Percentiles rank a stretch among this genome's conserved stretches.
These are phyloP conservation scores for Hassar affinis DNA, from an alignment of 2,113 vertebrate species.

Conservation along the genomic window DNA sequence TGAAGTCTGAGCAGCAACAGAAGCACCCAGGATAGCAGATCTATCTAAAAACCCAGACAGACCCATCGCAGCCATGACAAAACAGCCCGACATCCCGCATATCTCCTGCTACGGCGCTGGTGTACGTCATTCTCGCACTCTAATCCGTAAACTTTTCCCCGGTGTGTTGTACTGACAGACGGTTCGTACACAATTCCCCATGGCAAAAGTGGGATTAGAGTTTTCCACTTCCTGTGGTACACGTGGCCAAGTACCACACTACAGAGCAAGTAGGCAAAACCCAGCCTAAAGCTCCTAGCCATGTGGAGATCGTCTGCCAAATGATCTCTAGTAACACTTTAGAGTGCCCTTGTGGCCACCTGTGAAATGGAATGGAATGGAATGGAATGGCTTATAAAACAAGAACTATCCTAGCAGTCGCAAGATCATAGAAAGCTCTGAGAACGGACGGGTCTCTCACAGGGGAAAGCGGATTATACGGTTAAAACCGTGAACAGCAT, in stretches of 20 bases:
- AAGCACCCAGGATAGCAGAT: not conserved
- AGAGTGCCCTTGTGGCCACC: not conserved
- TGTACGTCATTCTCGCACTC: not conserved
- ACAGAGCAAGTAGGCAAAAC: not conserved
- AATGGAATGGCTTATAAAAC: not conserved
- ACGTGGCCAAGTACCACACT: not conserved
- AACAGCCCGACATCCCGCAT: not conserved
- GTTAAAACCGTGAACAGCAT: not conserved
- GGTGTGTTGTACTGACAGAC: not conserved
- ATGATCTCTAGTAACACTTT: not conserved
- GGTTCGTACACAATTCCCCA: not conserved
- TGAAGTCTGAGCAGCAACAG: not conserved
- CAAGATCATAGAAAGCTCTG: not conserved
- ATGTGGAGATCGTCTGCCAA: not conserved
- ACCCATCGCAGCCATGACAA: not conserved
- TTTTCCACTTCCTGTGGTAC: not conserved
- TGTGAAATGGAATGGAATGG: not conserved
- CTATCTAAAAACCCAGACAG: not conserved
- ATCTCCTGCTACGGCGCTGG: not conserved
- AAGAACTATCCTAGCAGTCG: not conserved
- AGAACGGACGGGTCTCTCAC: not conserved
- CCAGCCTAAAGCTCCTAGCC: not conserved
- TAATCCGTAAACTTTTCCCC: not conserved
- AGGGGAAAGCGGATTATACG: too few species aligned
- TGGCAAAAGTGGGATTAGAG: not conserved